Conservation (phyloP, 2,888 invertebrate genomes). For the Cotesia congregata region DNA sequence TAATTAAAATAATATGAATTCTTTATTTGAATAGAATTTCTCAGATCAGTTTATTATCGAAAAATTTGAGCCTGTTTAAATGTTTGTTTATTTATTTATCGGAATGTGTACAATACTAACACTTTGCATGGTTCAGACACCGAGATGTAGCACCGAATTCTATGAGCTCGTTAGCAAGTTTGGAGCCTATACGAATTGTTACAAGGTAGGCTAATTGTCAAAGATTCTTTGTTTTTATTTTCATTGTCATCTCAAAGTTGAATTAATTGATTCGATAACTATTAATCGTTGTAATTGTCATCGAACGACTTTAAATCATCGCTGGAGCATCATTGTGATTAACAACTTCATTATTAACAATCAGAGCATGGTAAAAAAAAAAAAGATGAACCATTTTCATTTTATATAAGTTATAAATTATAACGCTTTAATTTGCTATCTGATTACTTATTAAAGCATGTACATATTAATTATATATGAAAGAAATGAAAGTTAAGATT, state of each 20-base stretch:
- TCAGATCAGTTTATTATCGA: background rate
- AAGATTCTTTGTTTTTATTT: slow-evolving; percentile 39
- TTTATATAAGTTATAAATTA: background rate
- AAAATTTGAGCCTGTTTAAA: slow-evolving; percentile 2
- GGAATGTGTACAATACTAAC: slow-evolving; percentile 59
- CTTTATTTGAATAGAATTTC: background rate
- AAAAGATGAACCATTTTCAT: slow-evolving; percentile 10
- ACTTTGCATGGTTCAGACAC: slow-evolving; percentile 65
- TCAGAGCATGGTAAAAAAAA: slow-evolving; percentile 13
- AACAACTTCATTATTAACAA: slow-evolving; percentile 12
- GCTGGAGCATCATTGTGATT: slow-evolving; percentile 23
- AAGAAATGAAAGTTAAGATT: background rate
- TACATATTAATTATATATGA: background rate
- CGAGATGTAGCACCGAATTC: slow-evolving; percentile 64
- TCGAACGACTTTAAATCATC: slow-evolving; percentile 3
- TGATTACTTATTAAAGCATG: slow-evolving; percentile 4
- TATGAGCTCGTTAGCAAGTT: slow-evolving; percentile 66
- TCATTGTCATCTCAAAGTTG: slow-evolving; percentile 29
- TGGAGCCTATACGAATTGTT: slow-evolving; percentile 59
- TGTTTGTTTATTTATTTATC: slow-evolving; percentile 23
- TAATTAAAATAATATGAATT: background rate
- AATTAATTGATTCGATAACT: background rate
- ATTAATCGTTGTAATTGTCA: slow-evolving; percentile 1
- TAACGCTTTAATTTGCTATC: background rate
- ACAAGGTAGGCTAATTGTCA: slow-evolving; percentile 58